Base-by-base conservation (phyloP, 2,797 vertebrate species). In the Oreortyx pictus region DNA sequence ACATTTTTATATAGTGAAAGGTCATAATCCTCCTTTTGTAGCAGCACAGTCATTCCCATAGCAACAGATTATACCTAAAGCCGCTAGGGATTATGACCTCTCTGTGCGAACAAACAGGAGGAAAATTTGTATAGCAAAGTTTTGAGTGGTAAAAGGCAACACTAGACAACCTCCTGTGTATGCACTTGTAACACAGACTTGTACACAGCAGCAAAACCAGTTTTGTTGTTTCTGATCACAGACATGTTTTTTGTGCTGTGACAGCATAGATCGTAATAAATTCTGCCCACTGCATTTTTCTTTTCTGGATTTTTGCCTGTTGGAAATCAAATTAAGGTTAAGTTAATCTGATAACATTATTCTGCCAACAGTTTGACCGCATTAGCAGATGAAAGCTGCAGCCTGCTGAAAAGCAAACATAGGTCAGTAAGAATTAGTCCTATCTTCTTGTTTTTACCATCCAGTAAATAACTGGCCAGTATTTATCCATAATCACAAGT, bases 1-100 rank as follows among this genome's bases (percentile, higher is more conserved):
- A 85, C 6, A 56, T 92, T 93, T 96, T 94, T 96, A 96, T 94
- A 92, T 89, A 82, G 85, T 86, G 92, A 88, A 85, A 95, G 94
- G 89, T 95, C 86, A 86, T 95, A 96, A 93, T 88, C 82, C 74
- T 95, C 41, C 47, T 24, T 95, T 92, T 82, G 72, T 56, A 95
- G 43, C 65, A 89, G 60, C 62, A 94, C 54, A 91, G 87, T 68
- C 75, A 92, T 95, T 94, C 83, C 89, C 85, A 93, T 86, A 93
- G 85, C 61, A 91, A 96, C 87, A 96, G 61, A 93, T 84, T 93
- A 88, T 88, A 94, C 80, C 43, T 93, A 94, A 95, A 61, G 46
- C 76, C 54, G 60, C 76, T 35, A 65, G 77, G 80, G 91, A 89
- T 92, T 96, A 89, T 90, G 86, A 95, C 74, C 84, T 92, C 82